phyloP scores from a whole-genome alignment of 2,113 vertebrate genomes.

The Thalassoma bifasciatum region DNA sequence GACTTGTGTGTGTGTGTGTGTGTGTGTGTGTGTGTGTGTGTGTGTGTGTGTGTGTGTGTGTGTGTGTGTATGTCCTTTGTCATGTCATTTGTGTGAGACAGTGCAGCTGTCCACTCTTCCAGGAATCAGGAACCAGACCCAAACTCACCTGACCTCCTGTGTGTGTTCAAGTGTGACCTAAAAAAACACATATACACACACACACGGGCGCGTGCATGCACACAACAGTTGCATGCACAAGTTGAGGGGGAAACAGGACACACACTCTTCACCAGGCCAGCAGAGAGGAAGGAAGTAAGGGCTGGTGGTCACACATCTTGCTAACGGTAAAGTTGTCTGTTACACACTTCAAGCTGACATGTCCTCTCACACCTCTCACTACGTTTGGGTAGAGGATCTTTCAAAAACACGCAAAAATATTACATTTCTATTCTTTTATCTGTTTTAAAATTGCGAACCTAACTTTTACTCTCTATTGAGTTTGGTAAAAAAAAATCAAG shows the following conservation, averaged over 20 bases:
- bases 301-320: constrained; percentile 73
- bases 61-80: constrained; percentile 15
- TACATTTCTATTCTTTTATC: constrained; percentile 12
- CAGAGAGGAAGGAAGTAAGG: constrained; percentile 80
- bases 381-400: not conserved
- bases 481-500: too few relatives aligned
- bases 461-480: too few relatives aligned
- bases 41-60: constrained; percentile 20
- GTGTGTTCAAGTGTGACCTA: constrained; percentile 68
- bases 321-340: constrained; percentile 69
- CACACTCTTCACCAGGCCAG: constrained; percentile 73
- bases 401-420: constrained; percentile 22
- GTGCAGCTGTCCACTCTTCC: constrained; percentile 78
- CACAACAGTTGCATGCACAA: not conserved
- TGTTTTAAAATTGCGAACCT: not conserved
- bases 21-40: constrained; percentile 18
- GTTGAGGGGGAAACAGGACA: constrained; percentile 75
- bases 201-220: not conserved
- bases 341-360: constrained; percentile 30
- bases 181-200: constrained; percentile 35
- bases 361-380: constrained; percentile 42
- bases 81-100: constrained; percentile 64
- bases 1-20: constrained; percentile 25
- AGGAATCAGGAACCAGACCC: constrained; percentile 77
- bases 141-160: constrained; percentile 74